phyloP scores from a whole-genome alignment of 2,888 invertebrate genomes.

The Nymphalis polychloros region DNA sequence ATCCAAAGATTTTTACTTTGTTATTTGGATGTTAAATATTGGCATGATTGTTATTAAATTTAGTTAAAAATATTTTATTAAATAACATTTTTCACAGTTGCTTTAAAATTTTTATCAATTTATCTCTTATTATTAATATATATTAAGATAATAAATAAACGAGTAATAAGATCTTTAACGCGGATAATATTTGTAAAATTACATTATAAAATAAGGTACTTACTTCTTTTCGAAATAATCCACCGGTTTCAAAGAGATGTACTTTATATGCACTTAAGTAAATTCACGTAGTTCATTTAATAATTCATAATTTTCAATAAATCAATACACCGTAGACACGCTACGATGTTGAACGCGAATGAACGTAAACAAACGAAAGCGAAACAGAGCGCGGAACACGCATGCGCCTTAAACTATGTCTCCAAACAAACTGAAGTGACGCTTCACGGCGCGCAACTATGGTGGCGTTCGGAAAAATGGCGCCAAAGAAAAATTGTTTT shows the following conservation, averaged over 20 bases:
- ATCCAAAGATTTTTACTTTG: no score
- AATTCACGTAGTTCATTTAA: conserved; percentile 6
- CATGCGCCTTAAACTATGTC: conserved; percentile 51
- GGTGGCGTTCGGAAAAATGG: conserved; percentile 25
- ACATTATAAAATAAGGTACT: neutral
- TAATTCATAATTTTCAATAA: conserved; percentile 7
- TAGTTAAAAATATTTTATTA: no score
- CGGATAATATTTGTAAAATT: no score
- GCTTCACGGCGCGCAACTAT: conserved; percentile 31
- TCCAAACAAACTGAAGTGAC: conserved; percentile 31
- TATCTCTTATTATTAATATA: no score
- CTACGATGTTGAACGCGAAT: conserved; percentile 9
- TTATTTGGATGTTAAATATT: no score
- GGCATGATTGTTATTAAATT: no score
- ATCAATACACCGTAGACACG: conserved; percentile 22
- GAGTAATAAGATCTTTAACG: no score
- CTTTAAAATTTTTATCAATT: no score
- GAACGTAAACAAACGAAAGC: conserved; percentile 16
- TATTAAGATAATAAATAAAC: no score
- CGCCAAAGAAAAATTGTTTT: conserved; percentile 23
- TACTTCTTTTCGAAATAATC: neutral
- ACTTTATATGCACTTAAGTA: neutral
- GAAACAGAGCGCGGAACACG: conserved; percentile 36
- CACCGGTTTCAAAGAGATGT: neutral
- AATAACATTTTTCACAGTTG: no score